Base-by-base conservation (phyloP, 2,797 vertebrate species). In the Xenops minutus region DNA sequence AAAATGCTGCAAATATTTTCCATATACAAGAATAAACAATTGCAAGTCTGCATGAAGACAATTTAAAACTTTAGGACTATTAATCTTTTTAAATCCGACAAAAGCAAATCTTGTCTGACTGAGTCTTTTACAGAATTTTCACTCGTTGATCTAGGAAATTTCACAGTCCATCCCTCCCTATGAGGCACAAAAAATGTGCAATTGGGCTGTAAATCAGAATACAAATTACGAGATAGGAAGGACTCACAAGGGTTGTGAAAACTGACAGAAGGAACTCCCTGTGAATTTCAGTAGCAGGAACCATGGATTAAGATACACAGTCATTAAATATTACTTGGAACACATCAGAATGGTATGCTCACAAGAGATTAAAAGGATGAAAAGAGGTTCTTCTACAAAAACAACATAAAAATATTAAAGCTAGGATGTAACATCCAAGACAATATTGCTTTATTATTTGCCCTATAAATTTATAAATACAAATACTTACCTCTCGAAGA, bases 401-500 rank as follows among this genome's bases (percentile, higher is more conserved):
- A 22, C 4, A 54, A 29, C 6, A 1, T 37, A 54, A 24, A 52
- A 20, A 43, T 19, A 10, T 51, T 19, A 71, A 75, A 72, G 41
- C 18, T 37, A 80, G 9, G 21, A 37, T 63, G 32, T 21, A 58
- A 37, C 32, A 87, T 66, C n/a, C 49, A 80, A 16, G 13, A 67
- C 23, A 10, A 52, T 30, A 69, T 3, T 61, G 37, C 34, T 82
- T 30, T 55, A 52, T 64, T 59, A 49, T 26, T 54, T 87, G 23
- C 26, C 16, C 12, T 32, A 29, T 14, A 68, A 26, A 62, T 37
- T 39, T 29, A 43, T 54, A 74, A 46, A 67, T 32, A 54, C 23
- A 62, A 56, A 49, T 30, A 95, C 95, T 93, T 92, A 99, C 99
- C 99, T 99, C 99, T 48, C 99, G 98, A 44, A 99, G 98, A 3